A percentile compares a stretch with the other conserved stretches of the same genome.
These are phyloP conservation scores for Lasioglossum figueresi DNA, from an alignment of 2,888 invertebrate species.

Conservation along the genomic window DNA sequence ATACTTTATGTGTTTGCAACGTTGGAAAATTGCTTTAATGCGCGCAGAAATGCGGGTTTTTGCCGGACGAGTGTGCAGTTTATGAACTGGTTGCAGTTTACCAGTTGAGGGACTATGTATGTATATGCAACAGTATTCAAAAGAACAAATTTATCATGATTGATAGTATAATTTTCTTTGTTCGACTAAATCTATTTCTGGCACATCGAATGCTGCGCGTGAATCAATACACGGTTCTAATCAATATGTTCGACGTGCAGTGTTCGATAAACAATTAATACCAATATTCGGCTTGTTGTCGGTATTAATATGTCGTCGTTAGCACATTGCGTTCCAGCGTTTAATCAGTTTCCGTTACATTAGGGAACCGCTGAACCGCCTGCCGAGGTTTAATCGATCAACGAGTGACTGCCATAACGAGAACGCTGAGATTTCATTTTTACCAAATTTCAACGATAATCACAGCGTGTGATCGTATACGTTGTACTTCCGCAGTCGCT, in stretches of 20 bases:
- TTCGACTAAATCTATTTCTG: background rate
- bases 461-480: background rate
- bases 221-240: constrained; percentile 2
- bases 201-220: background rate
- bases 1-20: background rate
- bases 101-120: background rate
- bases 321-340: constrained; percentile 46
- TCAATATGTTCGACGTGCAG: constrained; percentile 13
- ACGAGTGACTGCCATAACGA: constrained; percentile 6
- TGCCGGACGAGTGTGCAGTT: background rate
- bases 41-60: background rate
- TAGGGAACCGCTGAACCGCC: constrained; percentile 52
- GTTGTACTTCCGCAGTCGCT: background rate
- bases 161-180: background rate
- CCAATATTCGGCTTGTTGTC: constrained; percentile 45
- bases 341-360: constrained; percentile 65
- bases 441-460: background rate
- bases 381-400: constrained; percentile 24
- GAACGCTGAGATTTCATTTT: constrained; percentile 14
- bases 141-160: background rate
- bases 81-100: background rate
- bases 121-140: background rate
- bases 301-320: constrained; percentile 61
- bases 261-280: constrained; percentile 5
- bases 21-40: background rate